phyloP scores from a whole-genome alignment of 2,797 vertebrate species.

The Halcyon chelicuti region DNA sequence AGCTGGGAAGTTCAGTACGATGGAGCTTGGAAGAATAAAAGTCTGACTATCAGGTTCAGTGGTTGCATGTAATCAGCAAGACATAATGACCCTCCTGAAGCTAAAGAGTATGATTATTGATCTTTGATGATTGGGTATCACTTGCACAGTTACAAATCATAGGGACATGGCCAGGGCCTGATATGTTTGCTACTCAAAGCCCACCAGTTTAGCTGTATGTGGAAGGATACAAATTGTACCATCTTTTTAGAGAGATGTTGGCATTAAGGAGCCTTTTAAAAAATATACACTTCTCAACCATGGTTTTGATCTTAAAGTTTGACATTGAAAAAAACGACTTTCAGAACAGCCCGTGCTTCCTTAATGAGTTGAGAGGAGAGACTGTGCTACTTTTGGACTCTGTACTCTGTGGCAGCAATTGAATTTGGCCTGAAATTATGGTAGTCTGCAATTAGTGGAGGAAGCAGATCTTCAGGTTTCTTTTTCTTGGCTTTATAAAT shows the following conservation, averaged over 20 bases:
- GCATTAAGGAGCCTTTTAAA: neutral
- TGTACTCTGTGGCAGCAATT: neutral
- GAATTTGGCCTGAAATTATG: neutral
- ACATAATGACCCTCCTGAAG: neutral
- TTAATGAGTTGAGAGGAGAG: neutral
- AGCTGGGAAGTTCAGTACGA: neutral
- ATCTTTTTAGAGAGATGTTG: neutral
- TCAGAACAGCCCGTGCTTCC: neutral
- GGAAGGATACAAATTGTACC: neutral
- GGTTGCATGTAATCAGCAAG: neutral
- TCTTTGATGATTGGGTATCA: neutral
- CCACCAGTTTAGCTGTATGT: neutral
- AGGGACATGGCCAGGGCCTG: neutral
- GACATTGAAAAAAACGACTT: neutral
- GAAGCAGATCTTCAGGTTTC: conserved; percentile 26
- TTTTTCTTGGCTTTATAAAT: conserved; percentile 9
- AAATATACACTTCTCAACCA: neutral
- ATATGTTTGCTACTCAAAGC: neutral
- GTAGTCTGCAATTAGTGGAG: neutral
- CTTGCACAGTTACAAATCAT: neutral
- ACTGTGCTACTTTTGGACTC: neutral
- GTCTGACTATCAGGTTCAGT: neutral
- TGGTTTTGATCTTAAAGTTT: neutral
- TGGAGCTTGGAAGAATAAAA: neutral
- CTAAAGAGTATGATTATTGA: neutral